These are phyloP conservation scores for Borostomias antarcticus DNA, from an alignment of 2,797 vertebrate species.

Conservation along the genomic window DNA sequence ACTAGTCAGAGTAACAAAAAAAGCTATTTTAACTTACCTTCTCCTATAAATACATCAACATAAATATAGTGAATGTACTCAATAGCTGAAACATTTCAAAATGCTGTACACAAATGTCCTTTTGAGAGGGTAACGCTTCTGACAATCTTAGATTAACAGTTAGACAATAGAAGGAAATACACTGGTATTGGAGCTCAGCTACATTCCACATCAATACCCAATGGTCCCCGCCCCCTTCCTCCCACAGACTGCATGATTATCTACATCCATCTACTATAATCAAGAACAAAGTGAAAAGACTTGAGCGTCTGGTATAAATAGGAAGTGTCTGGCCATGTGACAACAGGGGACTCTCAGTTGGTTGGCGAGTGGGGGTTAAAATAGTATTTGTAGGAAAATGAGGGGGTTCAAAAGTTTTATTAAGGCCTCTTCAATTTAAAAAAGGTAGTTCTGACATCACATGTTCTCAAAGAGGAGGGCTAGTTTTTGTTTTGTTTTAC, in stretches of 20 bases:
- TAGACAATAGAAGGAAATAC: constrained; percentile 49
- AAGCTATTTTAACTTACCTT: constrained; percentile 44
- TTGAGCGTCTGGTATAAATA: constrained; percentile 21
- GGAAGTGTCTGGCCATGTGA: neutral
- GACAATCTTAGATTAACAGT: constrained; percentile 59
- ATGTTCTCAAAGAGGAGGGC: constrained; percentile 27
- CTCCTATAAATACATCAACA: constrained; percentile 78
- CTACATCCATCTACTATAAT: constrained; percentile 53
- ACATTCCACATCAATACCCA: constrained; percentile 73
- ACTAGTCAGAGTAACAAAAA: constrained; percentile 53
- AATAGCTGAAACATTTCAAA: constrained; percentile 77
- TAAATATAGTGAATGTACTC: constrained; percentile 88
- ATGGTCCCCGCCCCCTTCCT: constrained; percentile 20
- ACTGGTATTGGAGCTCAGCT: constrained; percentile 81
- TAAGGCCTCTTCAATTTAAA: constrained; percentile 74
- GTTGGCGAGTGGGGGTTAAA: constrained; percentile 32
- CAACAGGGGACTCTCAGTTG: constrained; percentile 12
- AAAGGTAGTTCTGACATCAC: constrained; percentile 51
- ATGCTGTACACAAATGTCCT: constrained; percentile 73
- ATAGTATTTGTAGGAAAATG: constrained; percentile 41
- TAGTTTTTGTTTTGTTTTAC: constrained; percentile 32
- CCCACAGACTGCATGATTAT: constrained; percentile 69
- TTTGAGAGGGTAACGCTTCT: constrained; percentile 76
- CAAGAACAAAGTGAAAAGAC: constrained; percentile 37
- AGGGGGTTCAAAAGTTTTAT: constrained; percentile 46